Base-by-base conservation (phyloP, 2,113 vertebrate genomes). In the Pluvialis apricaria region DNA sequence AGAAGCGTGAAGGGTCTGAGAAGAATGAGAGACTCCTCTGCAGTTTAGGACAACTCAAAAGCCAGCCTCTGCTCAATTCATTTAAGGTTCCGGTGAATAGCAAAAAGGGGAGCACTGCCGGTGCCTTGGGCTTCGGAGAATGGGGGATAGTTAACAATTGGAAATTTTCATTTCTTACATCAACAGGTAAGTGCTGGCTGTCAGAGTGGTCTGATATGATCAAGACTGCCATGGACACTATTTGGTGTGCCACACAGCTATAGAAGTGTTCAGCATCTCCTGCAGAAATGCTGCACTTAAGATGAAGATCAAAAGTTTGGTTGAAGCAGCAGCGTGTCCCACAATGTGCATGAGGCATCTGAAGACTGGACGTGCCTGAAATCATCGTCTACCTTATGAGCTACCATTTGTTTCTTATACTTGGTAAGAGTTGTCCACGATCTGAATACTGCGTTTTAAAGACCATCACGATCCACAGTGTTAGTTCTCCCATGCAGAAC, bases 291-390 rank as follows among this genome's bases (percentile, higher is more conserved):
- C 51, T 36, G 71, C 70, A 13, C 15, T 60, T 32, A 10, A 42
- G 15, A 13, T 0, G 5, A 66, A 47, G 82, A 70, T 58, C 44
- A 26, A 13, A 85, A 47, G 64, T 28, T 15, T 66, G 92, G 70
- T 51, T 18, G 15, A 47, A 82, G 71, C 45, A 60, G 44, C 57
- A 42, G 36, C 1, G 1, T 11, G 29, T 26, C 51, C 64, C 51
- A 58, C 51, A 34, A 9, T 0, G 9, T 12, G 20, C 8, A 4
- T 7, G 5, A 45, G 25, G 40, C 40, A 51, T 3, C 19, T 32
- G 65, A 42, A 80, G 71, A 32, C 17, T 7, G 11, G 55, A 47
- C 5, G 9, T 6, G 42, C 15, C 78, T 6, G 25, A 68, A 75
- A 69, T 11, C 24, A 51, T 11, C 85, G 28, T 8, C 76, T 64